Evolutionary conservation across 2,888 invertebrate species (phyloP), one percentile per base, ranked within the genome.

Genomic region (Euclidia mi): DNA sequence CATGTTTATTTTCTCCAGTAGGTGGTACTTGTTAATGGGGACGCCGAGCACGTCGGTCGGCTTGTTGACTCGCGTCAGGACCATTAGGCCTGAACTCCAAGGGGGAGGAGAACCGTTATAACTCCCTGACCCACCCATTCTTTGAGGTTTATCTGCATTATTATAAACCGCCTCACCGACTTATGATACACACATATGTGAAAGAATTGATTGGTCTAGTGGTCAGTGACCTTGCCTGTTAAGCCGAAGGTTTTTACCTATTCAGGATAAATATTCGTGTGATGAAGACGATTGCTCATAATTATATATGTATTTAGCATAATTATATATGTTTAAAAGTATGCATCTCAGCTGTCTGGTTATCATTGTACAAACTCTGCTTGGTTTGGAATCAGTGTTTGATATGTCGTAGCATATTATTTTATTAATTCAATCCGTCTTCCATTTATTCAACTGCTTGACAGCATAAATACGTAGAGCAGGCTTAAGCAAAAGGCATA

Each of bases 41-140:
- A 88, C 75, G 81, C 89, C 62, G 81, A 79, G 87, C 89, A 89
- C 90, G 90, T 83, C 82, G 82, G 79, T 81, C 57, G 76, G 72
- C 72, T 85, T 90, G 89, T 90, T 90, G 89, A 89, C 89, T 89
- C 82, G 87, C 85, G 87, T 88, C 87, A 84, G 81, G 79, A 77
- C 84, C 85, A 87, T 88, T 89, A 89, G 84, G 84, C 79, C 71
- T 73, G 79, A 76, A 78, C 73, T 77, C 76, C 48, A 47, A 47
- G 31, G 43, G 60, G 75, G 72, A 68, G 65, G 64, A 47, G 45
- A 55, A 66, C 78, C 68, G 72, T n/a, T n/a, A n/a, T n/a, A n/a
- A 66, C 56, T 56, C 68, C 68, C 73, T 53, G 43, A 56, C 69
- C 77, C 81, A 32, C 79, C 81, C 78, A 78, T 80, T 82, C 82